Evolutionary conservation across 2,888 invertebrate genomes (phyloP).

Genomic region (Netelia fuscicornis): DNA sequence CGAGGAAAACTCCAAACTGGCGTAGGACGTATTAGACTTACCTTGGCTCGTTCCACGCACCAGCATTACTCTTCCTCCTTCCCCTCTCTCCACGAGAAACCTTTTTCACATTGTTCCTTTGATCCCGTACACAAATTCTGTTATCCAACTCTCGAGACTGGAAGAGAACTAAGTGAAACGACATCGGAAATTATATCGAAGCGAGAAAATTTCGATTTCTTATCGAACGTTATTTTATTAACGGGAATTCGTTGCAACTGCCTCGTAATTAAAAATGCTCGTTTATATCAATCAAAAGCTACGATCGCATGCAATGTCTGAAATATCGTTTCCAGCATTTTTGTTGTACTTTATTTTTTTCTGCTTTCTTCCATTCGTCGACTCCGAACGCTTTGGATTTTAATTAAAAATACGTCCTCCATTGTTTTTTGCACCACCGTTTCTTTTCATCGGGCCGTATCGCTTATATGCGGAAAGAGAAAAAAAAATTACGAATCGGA

Average conservation of each 20-base stretch:
- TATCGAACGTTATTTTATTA: background rate
- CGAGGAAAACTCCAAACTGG: slow-evolving; percentile 2
- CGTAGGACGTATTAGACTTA: slow-evolving; percentile 16
- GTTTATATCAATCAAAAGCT: no score
- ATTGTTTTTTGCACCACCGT: no score
- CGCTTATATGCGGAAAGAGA: no score
- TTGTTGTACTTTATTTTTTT: no score
- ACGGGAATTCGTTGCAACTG: no score
- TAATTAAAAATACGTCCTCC: no score
- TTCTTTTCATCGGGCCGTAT: no score
- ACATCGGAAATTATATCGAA: slow-evolving; percentile 1
- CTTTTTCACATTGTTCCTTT: slow-evolving; percentile 34
- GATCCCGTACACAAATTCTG: slow-evolving; percentile 2
- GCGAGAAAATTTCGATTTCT: background rate
- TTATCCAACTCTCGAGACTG: slow-evolving; percentile 6
- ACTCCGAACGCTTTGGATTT: no score
- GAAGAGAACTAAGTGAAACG: background rate
- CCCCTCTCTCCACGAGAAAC: background rate
- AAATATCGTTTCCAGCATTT: no score
- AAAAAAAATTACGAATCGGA: slow-evolving; percentile 8
- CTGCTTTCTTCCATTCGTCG: no score
- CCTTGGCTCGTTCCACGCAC: background rate
- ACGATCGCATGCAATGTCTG: no score
- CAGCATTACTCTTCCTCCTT: slow-evolving; percentile 7
- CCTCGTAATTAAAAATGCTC: no score